phyloP scores from a whole-genome alignment of 2,113 vertebrate species.

The Aix galericulata region DNA sequence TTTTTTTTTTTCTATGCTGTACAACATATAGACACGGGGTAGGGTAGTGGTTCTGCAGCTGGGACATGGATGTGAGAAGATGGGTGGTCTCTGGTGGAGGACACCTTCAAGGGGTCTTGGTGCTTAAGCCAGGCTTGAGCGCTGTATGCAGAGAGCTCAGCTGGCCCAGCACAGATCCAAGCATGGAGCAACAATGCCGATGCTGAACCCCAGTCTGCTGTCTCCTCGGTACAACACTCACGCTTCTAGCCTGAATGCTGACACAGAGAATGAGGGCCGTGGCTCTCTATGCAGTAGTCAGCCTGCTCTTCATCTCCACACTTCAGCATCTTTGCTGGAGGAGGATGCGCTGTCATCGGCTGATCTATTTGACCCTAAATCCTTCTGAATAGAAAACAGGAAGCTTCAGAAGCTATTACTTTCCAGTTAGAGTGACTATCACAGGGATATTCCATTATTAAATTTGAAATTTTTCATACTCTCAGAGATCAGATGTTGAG shows the following conservation, averaged over 20 bases:
- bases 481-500: slow-evolving; percentile 17
- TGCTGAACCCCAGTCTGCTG: not conserved
- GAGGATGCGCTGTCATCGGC: accelerated
- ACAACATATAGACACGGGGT: not conserved
- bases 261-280: not conserved
- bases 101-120: not conserved
- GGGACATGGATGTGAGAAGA: accelerated
- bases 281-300: not conserved
- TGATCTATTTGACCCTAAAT: not conserved
- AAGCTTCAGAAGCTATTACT: not conserved
- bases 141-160: not conserved
- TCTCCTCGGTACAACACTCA: not conserved
- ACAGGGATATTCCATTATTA: not conserved
- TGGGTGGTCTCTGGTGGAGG: not conserved
- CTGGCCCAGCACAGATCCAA: not conserved
- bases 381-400: not conserved
- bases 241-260: not conserved
- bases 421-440: not conserved
- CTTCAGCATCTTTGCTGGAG: not conserved
- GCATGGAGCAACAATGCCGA: not conserved
- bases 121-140: not conserved
- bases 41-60: not conserved
- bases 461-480: slow-evolving; percentile 13
- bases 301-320: not conserved
- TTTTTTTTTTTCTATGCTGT: too few relatives aligned